Evolutionary conservation across 2,888 invertebrate genomes (phyloP), one percentile per base, ranked within the genome.

Genomic region (Agonum fuliginosum): DNA sequence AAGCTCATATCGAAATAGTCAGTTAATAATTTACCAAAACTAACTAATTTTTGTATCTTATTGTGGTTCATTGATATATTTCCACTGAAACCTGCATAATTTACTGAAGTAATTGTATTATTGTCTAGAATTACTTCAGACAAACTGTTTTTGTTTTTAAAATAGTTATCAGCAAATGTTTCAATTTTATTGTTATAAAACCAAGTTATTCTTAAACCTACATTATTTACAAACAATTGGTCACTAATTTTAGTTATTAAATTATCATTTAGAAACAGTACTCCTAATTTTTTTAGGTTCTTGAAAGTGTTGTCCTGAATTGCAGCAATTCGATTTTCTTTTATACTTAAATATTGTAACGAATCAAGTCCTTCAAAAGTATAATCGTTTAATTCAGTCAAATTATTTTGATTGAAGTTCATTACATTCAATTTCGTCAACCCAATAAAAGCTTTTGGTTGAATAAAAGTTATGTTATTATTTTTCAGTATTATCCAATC

Each of bases 231-330:
- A 22, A 72, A 58, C 6, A 54, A 20, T 6, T 72, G 37, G 20
- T 54, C 37, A 37, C 37, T 37, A 6, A 72, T 58, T 12, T 19
- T 4, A 10, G 37, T 12, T 58, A 72, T 58, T n/a, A 54, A 54
- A 58, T 72, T 72, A 24, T 72, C 27, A 22, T 34, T 54, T 58
- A 72, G n/a, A 72, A 72, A 72, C 4, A 72, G 3, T 5, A 72
- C 72, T 2, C 72, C 72, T 3, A 72, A 14, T 8, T 54, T 34
- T 34, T 58, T 72, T 24, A 72, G 12, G 27, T 58, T 72, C 5
- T 3, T 22, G 41, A 72, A 72, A 6, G 54, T 22, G 14, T 54
- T 19, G 12, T 72, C 72, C 8, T 41, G 22, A 14, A 72, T 72
- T 8, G 0, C 4, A 19, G 20, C 6, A 27, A 72, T 72, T 12